phyloP scores from a whole-genome alignment of 2,113 vertebrate species.

The Cnemophilus loriae region DNA sequence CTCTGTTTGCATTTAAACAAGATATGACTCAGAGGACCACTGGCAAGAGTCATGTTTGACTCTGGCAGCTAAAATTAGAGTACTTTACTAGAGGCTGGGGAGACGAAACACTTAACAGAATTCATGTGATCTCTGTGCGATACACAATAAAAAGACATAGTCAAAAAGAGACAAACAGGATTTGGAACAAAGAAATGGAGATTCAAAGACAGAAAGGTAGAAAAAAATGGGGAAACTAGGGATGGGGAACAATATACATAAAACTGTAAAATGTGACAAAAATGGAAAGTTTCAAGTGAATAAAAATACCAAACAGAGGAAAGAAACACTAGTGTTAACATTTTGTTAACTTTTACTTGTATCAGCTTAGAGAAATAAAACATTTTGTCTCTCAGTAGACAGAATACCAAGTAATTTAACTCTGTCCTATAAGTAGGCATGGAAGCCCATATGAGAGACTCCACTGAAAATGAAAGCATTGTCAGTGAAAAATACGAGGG shows the following conservation, averaged over 20 bases:
- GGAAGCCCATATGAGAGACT: neutral
- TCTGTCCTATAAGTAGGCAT: neutral
- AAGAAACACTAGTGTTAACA: neutral
- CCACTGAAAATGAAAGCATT: neutral
- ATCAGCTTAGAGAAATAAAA: neutral
- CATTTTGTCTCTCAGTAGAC: neutral
- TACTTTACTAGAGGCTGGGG: neutral
- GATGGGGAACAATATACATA: neutral
- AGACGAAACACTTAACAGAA: neutral
- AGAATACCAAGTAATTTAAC: neutral
- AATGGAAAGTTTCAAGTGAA: neutral
- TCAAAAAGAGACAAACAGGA: neutral
- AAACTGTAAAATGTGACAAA: neutral
- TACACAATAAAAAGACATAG: neutral
- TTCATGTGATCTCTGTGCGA: neutral
- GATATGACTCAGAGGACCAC: neutral
- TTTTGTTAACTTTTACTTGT: neutral
- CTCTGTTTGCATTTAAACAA: neutral
- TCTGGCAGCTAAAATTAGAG: neutral
- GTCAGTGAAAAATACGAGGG: neutral
- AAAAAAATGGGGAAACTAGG: neutral
- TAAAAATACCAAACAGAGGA: neutral
- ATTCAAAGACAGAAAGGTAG: neutral
- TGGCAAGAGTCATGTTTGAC: neutral
- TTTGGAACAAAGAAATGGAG: neutral